Percentiles rank a stretch among this genome's conserved stretches.
These are phyloP conservation scores for Calcarius ornatus DNA, from an alignment of 2,113 vertebrate species.

Conservation along the genomic window DNA sequence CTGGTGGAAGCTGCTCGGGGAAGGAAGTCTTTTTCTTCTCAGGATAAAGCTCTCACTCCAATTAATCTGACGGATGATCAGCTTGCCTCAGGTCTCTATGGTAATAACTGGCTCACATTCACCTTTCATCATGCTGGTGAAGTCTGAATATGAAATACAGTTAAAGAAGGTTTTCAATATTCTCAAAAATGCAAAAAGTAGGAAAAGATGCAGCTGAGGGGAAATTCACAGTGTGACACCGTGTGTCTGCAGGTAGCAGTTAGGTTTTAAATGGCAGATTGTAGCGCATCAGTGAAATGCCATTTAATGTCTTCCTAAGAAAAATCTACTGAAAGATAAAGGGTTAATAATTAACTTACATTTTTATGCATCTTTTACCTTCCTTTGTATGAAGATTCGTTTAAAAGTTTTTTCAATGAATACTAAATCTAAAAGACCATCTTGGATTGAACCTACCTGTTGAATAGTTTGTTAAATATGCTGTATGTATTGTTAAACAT, in stretches of 20 bases:
- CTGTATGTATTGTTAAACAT: not conserved
- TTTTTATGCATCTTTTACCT: not conserved
- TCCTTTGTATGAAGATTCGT: not conserved
- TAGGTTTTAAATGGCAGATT: not conserved
- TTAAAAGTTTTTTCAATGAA: not conserved
- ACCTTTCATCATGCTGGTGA: not conserved
- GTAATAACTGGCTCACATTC: conserved; percentile 59
- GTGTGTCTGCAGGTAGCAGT: not conserved
- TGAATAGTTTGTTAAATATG: not conserved
- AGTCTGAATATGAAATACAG: not conserved
- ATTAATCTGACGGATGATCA: conserved; percentile 85
- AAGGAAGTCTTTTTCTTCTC: conserved; percentile 45
- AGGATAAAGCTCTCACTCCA: conserved; percentile 67
- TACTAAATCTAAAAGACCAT: not conserved
- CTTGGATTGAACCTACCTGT: not conserved
- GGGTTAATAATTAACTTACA: not conserved
- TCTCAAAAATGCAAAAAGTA: not conserved
- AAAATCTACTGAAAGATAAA: not conserved
- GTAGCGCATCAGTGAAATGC: fast-evolving
- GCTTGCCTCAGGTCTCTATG: conserved; percentile 83
- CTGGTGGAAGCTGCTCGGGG: conserved; percentile 20
- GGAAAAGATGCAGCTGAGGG: not conserved
- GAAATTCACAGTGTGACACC: not conserved
- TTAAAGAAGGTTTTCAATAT: not conserved
- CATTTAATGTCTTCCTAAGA: not conserved